Percentiles rank a stretch among this genome's conserved stretches.
phyloP scores from a whole-genome alignment of 2,113 vertebrate genomes.

The Lucifuga dentata region DNA sequence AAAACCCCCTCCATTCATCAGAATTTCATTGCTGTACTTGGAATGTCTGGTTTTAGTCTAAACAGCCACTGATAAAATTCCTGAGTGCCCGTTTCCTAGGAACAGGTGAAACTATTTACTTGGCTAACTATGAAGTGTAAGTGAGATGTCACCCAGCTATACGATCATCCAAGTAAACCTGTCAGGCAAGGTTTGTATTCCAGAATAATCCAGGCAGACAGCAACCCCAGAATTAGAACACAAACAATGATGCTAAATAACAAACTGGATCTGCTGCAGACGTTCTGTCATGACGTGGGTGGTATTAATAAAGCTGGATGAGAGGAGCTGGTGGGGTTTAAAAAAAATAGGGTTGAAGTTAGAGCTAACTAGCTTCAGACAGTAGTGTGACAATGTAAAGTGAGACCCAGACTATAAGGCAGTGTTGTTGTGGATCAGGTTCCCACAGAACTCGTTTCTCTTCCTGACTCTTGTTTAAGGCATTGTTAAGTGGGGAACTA shows the following conservation, averaged over 20 bases:
- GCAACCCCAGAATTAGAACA: conserved; percentile 33
- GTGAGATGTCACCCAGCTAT: not conserved
- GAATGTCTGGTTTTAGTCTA: conserved; percentile 13
- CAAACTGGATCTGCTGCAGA: conserved; percentile 29
- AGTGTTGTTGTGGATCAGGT: conserved; percentile 20
- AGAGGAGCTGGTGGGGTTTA: conserved; percentile 23
- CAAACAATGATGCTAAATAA: conserved; percentile 41
- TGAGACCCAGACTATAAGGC: conserved; percentile 35
- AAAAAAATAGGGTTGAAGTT: conserved; percentile 37
- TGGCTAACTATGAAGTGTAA: conserved; percentile 9
- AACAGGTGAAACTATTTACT: conserved; percentile 24
- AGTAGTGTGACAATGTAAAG: conserved; percentile 31
- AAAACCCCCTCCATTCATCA: conserved; percentile 3
- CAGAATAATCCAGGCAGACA: conserved; percentile 36
- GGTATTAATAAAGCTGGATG: conserved; percentile 62
- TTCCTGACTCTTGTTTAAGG: conserved; percentile 15
- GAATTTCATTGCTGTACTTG: not conserved
- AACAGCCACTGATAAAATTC: conserved; percentile 49
- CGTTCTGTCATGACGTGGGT: conserved; percentile 5
- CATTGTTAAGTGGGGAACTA: no score
- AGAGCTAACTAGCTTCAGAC: conserved; percentile 41
- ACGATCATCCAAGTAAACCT: not conserved
- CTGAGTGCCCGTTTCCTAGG: conserved; percentile 42
- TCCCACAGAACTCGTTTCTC: conserved; percentile 34
- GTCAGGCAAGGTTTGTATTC: conserved; percentile 15